phyloP scores from a whole-genome alignment of 2,113 vertebrate species.

The Pterocles orientalis region DNA sequence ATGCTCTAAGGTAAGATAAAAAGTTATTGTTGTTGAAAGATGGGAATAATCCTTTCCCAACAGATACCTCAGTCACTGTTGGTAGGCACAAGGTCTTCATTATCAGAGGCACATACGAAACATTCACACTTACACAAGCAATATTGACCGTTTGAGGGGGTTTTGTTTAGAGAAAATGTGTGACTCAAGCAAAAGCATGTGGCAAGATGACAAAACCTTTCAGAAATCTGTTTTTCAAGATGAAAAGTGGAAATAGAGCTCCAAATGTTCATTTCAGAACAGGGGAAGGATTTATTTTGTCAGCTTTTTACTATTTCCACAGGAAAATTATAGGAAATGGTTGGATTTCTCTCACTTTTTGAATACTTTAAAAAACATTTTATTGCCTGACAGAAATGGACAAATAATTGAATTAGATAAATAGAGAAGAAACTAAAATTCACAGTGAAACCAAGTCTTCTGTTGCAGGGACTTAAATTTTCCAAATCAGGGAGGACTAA shows the following conservation, averaged over 20 bases:
- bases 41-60: not conserved
- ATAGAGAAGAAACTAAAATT: not conserved
- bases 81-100: not conserved
- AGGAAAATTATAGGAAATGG: not conserved
- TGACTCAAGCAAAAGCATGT: not conserved
- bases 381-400: not conserved
- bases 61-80: not conserved
- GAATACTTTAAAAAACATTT: not conserved
- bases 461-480: not conserved
- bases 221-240: not conserved
- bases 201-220: not conserved
- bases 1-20: slow-evolving; percentile 16
- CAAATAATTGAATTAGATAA: not conserved
- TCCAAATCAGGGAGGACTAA: not conserved
- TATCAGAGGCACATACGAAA: fast-evolving
- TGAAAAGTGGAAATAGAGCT: not conserved
- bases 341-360: not conserved
- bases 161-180: not conserved
- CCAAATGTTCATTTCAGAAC: not conserved
- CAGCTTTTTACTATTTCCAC: not conserved
- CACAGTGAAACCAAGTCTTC: not conserved
- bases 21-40: not conserved
- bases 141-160: not conserved
- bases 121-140: fast-evolving
- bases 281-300: not conserved